Base-by-base conservation (phyloP, 2,888 invertebrate species). In the Tiliacea citrago region DNA sequence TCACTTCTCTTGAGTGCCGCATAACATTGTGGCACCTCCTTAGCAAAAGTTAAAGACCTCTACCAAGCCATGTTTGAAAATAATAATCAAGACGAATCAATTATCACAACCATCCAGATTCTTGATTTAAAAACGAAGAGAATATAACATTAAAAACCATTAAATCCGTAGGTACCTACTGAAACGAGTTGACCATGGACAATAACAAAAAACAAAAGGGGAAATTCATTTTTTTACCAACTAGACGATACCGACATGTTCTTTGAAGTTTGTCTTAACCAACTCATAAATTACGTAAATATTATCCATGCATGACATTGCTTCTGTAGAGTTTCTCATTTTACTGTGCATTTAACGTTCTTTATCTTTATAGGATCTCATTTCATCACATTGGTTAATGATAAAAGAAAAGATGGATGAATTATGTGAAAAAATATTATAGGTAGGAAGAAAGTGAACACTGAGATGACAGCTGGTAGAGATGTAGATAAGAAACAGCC, bases 1-100 rank as follows among this genome's bases (percentile, higher is more conserved):
- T 39, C 39, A 39, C 7, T 39, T 39, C 39, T 39, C 39, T 39
- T 39, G 39, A 39, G 39, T 39, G 39, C 0, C 39, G 0, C 0
- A 4, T 39, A 39, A 39, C 39, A 39, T 29, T 24, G 24, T 35
- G 12, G n/a, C 29, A 49, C 12, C 12, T 65, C 47, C 47, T 6
- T 16, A 24, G 35, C 45, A 45, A 47, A 73, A 53, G 73, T 81
- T 35, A 81, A 75, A 45, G 61, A 76, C 74, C 61, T 73, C 1
- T 81, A 73, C 49, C 42, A 21, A 49, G 49, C 75, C 75, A 29
- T 62, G 55, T 24, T 74, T 9, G 24, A 72, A 57, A 42, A 51
- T 58, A 57, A 57, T 42, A 49, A 42, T 42, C 79, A 49, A 72
- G 45, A 39, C 80, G 73, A 75, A 75, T 75, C 73, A 58, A 79